Evolutionary conservation across 2,797 vertebrate species (phyloP).

Genomic region (Artibeus lituratus): DNA sequence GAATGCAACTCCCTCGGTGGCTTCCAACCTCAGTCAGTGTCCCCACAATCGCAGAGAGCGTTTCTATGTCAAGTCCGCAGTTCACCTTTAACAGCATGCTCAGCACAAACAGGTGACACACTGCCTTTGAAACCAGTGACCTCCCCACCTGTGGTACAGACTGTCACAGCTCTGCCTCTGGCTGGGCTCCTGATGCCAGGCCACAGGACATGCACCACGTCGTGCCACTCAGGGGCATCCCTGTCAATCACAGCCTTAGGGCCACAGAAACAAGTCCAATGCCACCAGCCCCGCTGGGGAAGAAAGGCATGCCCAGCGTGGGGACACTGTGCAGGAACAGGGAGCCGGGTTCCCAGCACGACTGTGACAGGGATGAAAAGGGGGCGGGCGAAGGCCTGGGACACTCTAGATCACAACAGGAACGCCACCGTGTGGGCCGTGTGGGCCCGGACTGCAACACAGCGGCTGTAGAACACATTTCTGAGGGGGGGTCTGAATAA

Average conservation of each 20-base stretch:
- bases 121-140: background rate
- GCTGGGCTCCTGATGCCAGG: rapidly evolving
- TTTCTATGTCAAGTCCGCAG: background rate
- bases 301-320: background rate
- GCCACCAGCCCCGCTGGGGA: background rate
- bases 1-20: background rate
- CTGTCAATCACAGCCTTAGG: background rate
- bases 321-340: background rate
- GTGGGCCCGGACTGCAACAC: background rate
- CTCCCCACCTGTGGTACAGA: rapidly evolving
- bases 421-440: rapidly evolving
- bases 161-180: rapidly evolving
- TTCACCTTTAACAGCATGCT: rapidly evolving
- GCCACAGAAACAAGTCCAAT: background rate
- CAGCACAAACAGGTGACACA: background rate
- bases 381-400: no score
- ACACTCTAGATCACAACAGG: background rate
- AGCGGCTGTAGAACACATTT: background rate
- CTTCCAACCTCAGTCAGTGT: background rate
- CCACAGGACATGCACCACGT: rapidly evolving
- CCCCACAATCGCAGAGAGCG: background rate
- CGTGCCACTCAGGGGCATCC: background rate
- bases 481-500: background rate
- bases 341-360: background rate
- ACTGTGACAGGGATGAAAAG: background rate